Evolutionary conservation across 2,113 vertebrate genomes (phyloP).

Genomic region (Pheucticus melanocephalus): DNA sequence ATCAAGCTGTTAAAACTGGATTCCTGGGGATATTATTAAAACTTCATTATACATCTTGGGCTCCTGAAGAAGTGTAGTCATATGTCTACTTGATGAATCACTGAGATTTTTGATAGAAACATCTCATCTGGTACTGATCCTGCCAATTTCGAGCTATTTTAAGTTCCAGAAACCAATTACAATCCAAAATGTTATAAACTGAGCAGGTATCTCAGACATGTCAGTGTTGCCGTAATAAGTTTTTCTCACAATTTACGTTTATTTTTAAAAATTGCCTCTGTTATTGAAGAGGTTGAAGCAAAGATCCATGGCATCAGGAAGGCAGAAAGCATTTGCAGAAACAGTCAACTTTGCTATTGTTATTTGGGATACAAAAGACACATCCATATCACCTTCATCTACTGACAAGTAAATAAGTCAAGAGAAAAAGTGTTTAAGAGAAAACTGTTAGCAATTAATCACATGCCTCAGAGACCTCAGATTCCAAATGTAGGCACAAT

Average conservation of each 20-base stretch:
- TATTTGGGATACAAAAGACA: background rate
- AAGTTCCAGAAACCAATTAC: background rate
- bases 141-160: background rate
- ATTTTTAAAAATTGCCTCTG: background rate
- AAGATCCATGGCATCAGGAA: background rate
- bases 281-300: background rate
- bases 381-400: background rate
- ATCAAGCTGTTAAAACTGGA: background rate
- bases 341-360: background rate
- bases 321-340: background rate
- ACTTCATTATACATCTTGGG: background rate
- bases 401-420: background rate
- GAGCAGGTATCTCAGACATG: background rate
- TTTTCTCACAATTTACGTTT: background rate
- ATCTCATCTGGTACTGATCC: background rate
- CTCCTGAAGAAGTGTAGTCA: background rate
- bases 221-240: rapidly evolving
- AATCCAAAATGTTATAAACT: background rate
- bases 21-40: background rate
- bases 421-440: background rate
- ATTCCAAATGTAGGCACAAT: background rate
- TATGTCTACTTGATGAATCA: background rate
- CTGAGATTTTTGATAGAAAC: background rate
- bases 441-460: background rate
- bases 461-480: background rate